Conservation (phyloP, 2,888 invertebrate species). For the Ferrisia virgata region DNA sequence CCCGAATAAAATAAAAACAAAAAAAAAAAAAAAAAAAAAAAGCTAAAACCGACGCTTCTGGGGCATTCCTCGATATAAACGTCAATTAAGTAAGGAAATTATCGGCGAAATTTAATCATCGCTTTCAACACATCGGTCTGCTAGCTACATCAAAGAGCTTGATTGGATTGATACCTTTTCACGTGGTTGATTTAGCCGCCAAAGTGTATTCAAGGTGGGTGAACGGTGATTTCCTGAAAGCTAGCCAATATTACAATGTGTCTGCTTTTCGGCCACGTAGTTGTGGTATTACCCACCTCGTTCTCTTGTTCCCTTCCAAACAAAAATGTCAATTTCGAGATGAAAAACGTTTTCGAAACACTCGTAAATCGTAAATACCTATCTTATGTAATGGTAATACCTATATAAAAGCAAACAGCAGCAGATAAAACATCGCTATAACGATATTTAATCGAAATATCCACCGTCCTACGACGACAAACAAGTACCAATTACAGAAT, state of each 20-base stretch:
- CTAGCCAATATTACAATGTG: background rate
- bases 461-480: background rate
- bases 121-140: background rate
- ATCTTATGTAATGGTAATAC: no score
- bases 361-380: no score
- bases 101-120: background rate
- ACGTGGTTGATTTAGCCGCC: background rate
- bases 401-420: no score
- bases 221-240: background rate
- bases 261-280: background rate
- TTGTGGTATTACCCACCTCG: background rate
- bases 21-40: no score
- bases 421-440: background rate
- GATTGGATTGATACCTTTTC: background rate
- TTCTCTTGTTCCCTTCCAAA: background rate
- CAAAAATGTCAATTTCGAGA: background rate
- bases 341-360: background rate
- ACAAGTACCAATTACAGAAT: background rate
- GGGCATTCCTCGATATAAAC: background rate
- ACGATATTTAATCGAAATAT: background rate
- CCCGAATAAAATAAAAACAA: no score
- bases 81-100: background rate
- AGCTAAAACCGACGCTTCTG: no score
- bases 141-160: background rate
- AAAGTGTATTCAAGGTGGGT: background rate